Evolutionary conservation across 2,113 vertebrate genomes (phyloP), one percentile per base, ranked within the genome.

Genomic region (Rhea pennata): DNA sequence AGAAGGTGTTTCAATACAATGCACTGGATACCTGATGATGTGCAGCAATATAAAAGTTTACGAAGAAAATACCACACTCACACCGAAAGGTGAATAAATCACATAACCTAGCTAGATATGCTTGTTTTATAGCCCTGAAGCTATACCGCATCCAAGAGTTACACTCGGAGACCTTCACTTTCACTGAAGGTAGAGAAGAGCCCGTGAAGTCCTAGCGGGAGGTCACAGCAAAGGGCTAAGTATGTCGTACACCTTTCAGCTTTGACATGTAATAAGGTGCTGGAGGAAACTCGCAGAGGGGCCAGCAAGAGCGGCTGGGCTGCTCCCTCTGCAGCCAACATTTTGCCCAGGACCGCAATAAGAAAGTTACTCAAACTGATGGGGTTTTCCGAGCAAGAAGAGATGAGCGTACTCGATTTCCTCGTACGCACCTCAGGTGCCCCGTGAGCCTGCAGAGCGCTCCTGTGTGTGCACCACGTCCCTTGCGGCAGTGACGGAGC

Each of bases 231-330:
- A 85, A 85, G 81, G 53, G 40, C 89, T 95, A 91, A 85, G 87
- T 69, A 81, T 78, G 36, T 87, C 92, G 88, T 96, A 88, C 88
- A 81, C 80, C 90, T 83, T 92, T 84, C 42, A 86, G 88, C 86
- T 88, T 31, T 93, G 71, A 66, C 53, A 20, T 51, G 70, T 87
- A 92, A 84, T 70, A 71, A 62, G 61, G 36, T 94, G n/a, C 4
- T n/a, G 78, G 80, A 88, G 81, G 67, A 91, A 95, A 92, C 67
- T 95, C 53, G 85, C 85, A 95, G 87, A 53, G 77, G 64, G 66
- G 33, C 27, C 72, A 81, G 67, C 76, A 93, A 87, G 23, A 91
- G 56, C 88, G 94, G 62, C 88, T 91, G 56, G 56, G 33, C 33
- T 84, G 36, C 87, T 65, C 65, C 29, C 7, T 53, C n/a, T 44